Evolutionary conservation across 2,888 invertebrate species (phyloP).

Genomic region (Heliconius sara): DNA sequence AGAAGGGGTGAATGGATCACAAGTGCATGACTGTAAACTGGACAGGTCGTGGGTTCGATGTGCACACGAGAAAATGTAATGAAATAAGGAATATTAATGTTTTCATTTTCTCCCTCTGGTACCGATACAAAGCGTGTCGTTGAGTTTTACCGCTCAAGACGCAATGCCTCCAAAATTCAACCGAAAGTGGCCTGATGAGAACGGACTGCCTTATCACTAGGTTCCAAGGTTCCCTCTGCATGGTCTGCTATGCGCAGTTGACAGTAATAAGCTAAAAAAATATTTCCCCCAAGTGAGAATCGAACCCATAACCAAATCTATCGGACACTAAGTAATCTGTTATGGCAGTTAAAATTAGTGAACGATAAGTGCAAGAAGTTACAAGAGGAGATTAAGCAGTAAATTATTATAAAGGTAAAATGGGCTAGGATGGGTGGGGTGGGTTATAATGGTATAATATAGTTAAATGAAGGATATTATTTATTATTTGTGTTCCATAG

Average conservation of each 20-base stretch:
- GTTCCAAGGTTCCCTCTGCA: neutral
- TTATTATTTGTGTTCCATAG: neutral
- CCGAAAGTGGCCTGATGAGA: too few species aligned
- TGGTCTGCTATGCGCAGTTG: neutral
- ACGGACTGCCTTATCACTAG: neutral
- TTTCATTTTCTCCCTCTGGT: too few species aligned
- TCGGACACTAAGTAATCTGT: neutral
- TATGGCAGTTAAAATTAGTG: neutral
- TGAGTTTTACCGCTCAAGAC: too few species aligned
- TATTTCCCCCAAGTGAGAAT: neutral
- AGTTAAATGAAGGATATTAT: neutral
- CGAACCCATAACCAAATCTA: neutral
- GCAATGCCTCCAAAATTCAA: too few species aligned
- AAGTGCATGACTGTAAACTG: too few species aligned
- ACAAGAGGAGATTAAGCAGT: neutral
- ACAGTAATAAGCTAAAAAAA: neutral
- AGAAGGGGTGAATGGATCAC: neutral
- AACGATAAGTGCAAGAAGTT: neutral
- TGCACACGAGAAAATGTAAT: too few species aligned
- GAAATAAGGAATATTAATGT: too few species aligned
- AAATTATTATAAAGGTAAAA: neutral
- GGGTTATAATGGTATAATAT: neutral
- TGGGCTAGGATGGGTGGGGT: neutral
- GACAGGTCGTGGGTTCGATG: too few species aligned
- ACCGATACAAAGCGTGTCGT: too few species aligned